Evolutionary conservation across 2,888 invertebrate species (phyloP).

Genomic region (Eupithecia subumbrata): DNA sequence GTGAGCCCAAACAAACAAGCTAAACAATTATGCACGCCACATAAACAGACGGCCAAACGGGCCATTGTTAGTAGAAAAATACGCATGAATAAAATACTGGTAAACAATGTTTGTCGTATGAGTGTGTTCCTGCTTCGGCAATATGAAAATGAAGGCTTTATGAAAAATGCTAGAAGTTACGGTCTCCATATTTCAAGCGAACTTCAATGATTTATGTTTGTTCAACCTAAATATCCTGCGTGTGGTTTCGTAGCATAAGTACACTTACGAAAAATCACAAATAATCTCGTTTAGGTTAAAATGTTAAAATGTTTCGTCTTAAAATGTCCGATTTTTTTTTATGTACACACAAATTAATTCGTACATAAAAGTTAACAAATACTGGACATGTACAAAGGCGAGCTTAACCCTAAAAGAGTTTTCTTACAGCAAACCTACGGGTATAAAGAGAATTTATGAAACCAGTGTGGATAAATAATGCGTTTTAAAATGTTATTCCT

Average conservation of each 20-base stretch:
- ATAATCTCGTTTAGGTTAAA: not conserved
- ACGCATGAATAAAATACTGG: slow-evolving; percentile 34
- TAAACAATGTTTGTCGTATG: slow-evolving; percentile 25
- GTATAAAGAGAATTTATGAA: too few species aligned
- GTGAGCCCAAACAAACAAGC: slow-evolving; percentile 35
- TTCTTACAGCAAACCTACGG: too few species aligned
- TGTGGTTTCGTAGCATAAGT: not conserved
- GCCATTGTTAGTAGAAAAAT: slow-evolving; percentile 39
- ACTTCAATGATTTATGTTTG: not conserved
- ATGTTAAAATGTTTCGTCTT: too few species aligned
- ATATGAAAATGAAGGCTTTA: slow-evolving; percentile 13
- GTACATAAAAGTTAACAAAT: too few species aligned
- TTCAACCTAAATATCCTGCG: not conserved
- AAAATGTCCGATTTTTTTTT: too few species aligned
- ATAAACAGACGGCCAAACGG: slow-evolving; percentile 39
- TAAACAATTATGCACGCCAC: slow-evolving; percentile 42
- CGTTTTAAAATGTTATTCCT: too few species aligned
- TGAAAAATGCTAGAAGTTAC: slow-evolving; percentile 1
- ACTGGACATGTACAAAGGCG: too few species aligned
- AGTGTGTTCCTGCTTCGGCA: slow-evolving; percentile 11
- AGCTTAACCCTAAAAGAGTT: too few species aligned
- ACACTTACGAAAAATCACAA: not conserved
- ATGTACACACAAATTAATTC: too few species aligned
- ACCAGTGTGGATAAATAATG: too few species aligned
- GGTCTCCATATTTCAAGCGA: slow-evolving; percentile 3